Evolutionary conservation across 2,113 vertebrate genomes (phyloP), one percentile per base, ranked within the genome.

Genomic region (Nothoprocta perdicaria): DNA sequence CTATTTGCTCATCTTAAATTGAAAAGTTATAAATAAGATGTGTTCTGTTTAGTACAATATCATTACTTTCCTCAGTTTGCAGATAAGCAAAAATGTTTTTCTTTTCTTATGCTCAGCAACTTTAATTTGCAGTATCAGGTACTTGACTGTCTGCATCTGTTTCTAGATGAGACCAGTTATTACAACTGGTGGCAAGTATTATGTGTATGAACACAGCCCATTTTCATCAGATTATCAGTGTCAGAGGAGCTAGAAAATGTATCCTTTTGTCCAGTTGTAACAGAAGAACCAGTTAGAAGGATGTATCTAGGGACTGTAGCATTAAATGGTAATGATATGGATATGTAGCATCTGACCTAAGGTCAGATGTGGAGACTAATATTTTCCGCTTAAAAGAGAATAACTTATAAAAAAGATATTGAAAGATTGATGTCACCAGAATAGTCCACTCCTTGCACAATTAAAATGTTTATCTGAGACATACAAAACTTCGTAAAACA

Each of bases 151-250:
- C 53, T 89, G 76, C 19, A 24, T 71, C 26, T 57, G 62, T 88
- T 79, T 94, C 71, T 85, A 72, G 58, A 67, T 41, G 35, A 69
- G 21, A 69, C 53, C 65, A 73, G 52, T 81, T 90, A 26, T 35
- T 41, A 53, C 62, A 81, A 88, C 74, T 90, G 57, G 43, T 93
- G 35, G 57, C 35, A 79, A 74, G 27, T 53, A 72, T 89, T 88
- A 78, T 62, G 52, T 77, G 76, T 61, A 76, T 48, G 45, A 93
- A 88, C 45, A 53, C 17, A 75, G 58, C 45, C 31, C 27, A 12
- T 90, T 95, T 94, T 88, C 74, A 67, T 88, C 50, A 92, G 74
- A 84, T 84, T 45, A 17, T 33, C 79, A 63, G 27, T 80, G 16
- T 82, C 45, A 90, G 75, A 81, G 79, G 1, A 14, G 40, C 15